phyloP scores from a whole-genome alignment of 2,113 vertebrate species.

The Pantherophis guttatus region DNA sequence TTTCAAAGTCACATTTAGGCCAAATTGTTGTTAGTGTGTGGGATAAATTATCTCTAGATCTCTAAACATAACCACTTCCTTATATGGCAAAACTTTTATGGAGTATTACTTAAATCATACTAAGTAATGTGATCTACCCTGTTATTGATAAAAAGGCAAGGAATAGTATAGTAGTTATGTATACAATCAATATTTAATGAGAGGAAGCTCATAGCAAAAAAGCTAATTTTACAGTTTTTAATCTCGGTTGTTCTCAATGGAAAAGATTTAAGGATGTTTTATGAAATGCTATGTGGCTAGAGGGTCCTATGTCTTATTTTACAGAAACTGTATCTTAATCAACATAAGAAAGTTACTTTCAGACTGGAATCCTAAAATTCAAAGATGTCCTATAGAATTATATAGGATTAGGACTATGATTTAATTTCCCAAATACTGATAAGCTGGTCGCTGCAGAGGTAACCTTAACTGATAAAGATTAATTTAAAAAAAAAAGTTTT shows the following conservation, averaged over 20 bases:
- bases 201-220: background rate
- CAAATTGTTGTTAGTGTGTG: constrained; percentile 4
- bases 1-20: constrained; percentile 7
- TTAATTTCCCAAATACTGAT: background rate
- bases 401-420: background rate
- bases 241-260: background rate
- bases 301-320: background rate
- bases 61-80: background rate
- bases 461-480: background rate
- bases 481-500: background rate
- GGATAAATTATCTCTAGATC: background rate
- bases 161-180: background rate
- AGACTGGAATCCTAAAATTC: background rate
- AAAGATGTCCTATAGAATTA: background rate
- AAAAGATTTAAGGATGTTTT: background rate
- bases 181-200: background rate
- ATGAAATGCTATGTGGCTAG: background rate
- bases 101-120: background rate
- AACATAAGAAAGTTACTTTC: background rate
- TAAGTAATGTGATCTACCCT: background rate
- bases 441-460: background rate
- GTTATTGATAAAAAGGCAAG: background rate
- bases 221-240: background rate
- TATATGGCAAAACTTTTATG: background rate
- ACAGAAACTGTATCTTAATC: background rate